A percentile compares a stretch with the other conserved stretches of the same genome.
Evolutionary conservation across 1,140 invertebrate genomes (phyloP).

Genomic region (Ladona fulva): DNA sequence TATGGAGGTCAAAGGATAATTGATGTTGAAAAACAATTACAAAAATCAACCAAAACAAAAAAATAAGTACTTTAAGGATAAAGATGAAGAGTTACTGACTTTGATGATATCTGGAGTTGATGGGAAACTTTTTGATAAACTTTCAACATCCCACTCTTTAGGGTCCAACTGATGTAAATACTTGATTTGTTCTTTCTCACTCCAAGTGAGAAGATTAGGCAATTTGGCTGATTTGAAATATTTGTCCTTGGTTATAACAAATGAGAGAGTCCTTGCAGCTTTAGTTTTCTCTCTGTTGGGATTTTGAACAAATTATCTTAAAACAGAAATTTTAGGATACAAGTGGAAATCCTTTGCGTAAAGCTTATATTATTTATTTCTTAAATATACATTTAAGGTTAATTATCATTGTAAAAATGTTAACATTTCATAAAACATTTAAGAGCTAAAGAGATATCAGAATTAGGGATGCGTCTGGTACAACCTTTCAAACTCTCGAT

Average conservation of each 20-base stretch:
- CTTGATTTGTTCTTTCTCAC: slow-evolving; percentile 73
- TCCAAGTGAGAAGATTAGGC: slow-evolving; percentile 68
- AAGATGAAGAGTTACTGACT: slow-evolving; percentile 31
- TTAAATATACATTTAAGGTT: too few relatives aligned
- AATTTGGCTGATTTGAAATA: slow-evolving; percentile 56
- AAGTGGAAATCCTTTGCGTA: too few relatives aligned
- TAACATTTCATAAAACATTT: too few relatives aligned
- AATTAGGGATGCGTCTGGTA: background rate
- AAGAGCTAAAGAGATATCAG: too few relatives aligned
- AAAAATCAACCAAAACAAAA: too few relatives aligned
- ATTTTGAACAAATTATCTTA: too few relatives aligned
- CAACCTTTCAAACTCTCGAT: slow-evolving; percentile 34
- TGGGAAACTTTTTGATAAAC: slow-evolving; percentile 69
- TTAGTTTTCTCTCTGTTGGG: slow-evolving; percentile 5
- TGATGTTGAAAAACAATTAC: too few relatives aligned
- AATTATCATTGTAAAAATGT: too few relatives aligned
- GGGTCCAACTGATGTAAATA: slow-evolving; percentile 55
- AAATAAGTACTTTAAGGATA: slow-evolving; percentile 20
- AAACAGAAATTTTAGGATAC: too few relatives aligned
- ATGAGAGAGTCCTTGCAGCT: slow-evolving; percentile 15
- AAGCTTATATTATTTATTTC: too few relatives aligned
- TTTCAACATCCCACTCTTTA: slow-evolving; percentile 61
- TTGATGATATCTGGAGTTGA: slow-evolving; percentile 50
- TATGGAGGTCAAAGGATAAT: slow-evolving; percentile 22
- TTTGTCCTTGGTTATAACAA: slow-evolving; percentile 55